These are phyloP conservation scores for Nyctibius grandis DNA, from an alignment of 2,797 vertebrate species.

Conservation along the genomic window DNA sequence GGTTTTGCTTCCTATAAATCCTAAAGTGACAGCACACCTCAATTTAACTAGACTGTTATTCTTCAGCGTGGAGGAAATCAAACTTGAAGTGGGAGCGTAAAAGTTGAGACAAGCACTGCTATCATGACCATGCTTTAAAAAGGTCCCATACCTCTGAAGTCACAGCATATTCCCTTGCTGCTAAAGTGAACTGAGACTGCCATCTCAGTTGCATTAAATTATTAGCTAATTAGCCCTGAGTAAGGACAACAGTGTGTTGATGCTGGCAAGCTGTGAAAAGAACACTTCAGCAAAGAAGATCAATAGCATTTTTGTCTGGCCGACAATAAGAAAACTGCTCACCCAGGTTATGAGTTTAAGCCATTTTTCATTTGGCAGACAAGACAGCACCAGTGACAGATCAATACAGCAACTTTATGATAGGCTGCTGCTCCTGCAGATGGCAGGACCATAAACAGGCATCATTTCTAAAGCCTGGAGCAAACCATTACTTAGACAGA, in stretches of 20 bases:
- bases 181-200: slow-evolving; percentile 20
- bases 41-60: background rate
- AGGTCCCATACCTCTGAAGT: background rate
- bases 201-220: slow-evolving; percentile 68
- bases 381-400: slow-evolving; percentile 53
- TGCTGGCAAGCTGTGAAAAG: slow-evolving; percentile 71
- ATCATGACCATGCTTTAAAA: background rate
- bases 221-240: slow-evolving; percentile 69
- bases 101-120: background rate
- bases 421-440: slow-evolving; percentile 50
- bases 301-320: slow-evolving; percentile 65
- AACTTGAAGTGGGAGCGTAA: background rate
- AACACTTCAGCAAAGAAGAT: slow-evolving; percentile 63
- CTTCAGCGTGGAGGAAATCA: slow-evolving; percentile 3
- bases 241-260: slow-evolving; percentile 61
- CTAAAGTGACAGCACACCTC: background rate
- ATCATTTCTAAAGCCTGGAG: slow-evolving; percentile 37
- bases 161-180: background rate
- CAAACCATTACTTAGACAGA: slow-evolving; percentile 41
- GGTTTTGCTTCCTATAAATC: background rate
- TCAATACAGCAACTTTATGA: slow-evolving; percentile 60
- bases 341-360: slow-evolving; percentile 60
- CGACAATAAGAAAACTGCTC: slow-evolving; percentile 62
- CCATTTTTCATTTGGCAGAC: slow-evolving; percentile 63
- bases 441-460: slow-evolving; percentile 43